A percentile compares a stretch with the other conserved stretches of the same genome.
These are phyloP conservation scores for Chirona hameri DNA, from an alignment of 2,888 invertebrate species.

Conservation along the genomic window DNA sequence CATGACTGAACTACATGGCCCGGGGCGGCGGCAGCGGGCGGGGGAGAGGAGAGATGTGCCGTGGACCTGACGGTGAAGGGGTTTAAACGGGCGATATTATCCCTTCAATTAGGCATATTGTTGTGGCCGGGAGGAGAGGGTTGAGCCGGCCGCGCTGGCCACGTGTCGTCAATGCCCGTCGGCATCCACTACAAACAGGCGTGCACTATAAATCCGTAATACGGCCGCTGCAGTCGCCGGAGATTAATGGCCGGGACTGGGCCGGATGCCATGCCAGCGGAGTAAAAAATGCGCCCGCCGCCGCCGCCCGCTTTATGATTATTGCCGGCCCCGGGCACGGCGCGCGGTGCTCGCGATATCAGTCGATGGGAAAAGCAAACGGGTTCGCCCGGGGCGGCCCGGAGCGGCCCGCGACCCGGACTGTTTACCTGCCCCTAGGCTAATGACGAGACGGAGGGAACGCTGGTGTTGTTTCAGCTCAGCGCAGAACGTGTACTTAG, in stretches of 20 bases:
- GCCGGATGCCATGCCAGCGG: background rate
- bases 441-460: background rate
- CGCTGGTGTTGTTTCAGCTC: background rate
- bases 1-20: background rate
- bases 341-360: background rate
- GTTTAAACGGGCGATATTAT: constrained; percentile 24
- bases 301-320: constrained; percentile 6
- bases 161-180: constrained; percentile 1
- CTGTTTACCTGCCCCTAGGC: background rate
- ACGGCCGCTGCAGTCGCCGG: background rate
- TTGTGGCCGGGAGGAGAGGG: constrained; percentile 8
- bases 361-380: constrained; percentile 25
- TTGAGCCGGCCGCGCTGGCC: background rate
- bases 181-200: background rate
- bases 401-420: background rate
- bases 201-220: background rate
- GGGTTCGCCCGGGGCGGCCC: background rate
- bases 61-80: background rate
- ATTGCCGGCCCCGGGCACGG: background rate
- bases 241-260: background rate
- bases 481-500: background rate
- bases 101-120: constrained; percentile 28
- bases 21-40: background rate
- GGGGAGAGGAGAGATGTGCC: background rate
- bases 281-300: background rate